Evolutionary conservation across 2,797 vertebrate species (phyloP).

Genomic region (Falco biarmicus): DNA sequence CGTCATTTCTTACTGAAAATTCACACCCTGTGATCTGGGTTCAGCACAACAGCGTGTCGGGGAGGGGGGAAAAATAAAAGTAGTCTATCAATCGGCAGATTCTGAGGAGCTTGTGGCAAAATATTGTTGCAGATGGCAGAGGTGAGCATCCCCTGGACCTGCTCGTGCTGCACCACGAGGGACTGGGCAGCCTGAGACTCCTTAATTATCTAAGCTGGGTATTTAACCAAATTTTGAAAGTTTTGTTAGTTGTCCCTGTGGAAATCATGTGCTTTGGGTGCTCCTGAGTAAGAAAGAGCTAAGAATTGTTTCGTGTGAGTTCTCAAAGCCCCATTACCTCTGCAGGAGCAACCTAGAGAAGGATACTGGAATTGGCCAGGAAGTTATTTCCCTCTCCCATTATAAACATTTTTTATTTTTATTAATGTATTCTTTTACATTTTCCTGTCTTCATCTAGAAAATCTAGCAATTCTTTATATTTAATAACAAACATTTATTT

Average conservation of each 20-base stretch:
- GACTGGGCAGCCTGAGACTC: not conserved
- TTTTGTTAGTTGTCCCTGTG: rapidly evolving
- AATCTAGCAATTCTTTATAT: rapidly evolving
- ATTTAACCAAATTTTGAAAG: not conserved
- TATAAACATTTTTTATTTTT: not conserved
- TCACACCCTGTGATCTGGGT: rapidly evolving
- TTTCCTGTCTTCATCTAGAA: not conserved
- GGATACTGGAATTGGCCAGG: not conserved
- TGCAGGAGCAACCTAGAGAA: not conserved
- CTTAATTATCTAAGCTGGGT: rapidly evolving
- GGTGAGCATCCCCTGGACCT: not conserved
- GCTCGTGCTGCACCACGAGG: rapidly evolving
- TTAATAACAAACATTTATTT: not conserved
- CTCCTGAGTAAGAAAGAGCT: not conserved
- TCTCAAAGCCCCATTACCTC: not conserved
- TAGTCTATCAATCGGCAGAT: not conserved
- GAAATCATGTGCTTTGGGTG: not conserved
- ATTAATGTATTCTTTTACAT: not conserved
- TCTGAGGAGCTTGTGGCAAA: not conserved
- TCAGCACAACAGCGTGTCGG: not conserved
- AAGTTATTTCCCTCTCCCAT: rapidly evolving
- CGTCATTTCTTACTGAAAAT: not conserved
- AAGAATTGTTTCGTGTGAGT: not conserved
- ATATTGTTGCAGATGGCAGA: not conserved
- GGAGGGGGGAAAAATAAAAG: no score